Percentiles rank a stretch among this genome's conserved stretches.
phyloP scores from a whole-genome alignment of 2,797 vertebrate species.

The Falco novaeseelandiae region DNA sequence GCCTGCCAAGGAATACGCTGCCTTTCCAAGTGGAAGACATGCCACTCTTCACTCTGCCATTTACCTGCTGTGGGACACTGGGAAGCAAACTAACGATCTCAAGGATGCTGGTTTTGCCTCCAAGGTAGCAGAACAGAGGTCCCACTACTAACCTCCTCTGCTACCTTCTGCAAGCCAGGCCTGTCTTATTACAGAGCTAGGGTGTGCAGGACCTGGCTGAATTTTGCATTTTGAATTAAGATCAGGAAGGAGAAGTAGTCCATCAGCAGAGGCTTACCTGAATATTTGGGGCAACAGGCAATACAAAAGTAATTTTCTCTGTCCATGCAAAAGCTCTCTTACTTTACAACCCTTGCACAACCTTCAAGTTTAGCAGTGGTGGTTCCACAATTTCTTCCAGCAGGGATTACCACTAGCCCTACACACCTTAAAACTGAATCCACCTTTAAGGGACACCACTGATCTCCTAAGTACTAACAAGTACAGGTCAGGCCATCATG shows the following conservation, averaged over 20 bases:
- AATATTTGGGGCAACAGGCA: not conserved
- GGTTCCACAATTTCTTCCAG: not conserved
- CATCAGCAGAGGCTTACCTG: not conserved
- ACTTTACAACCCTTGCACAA: not conserved
- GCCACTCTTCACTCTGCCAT: not conserved
- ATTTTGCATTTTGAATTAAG: not conserved
- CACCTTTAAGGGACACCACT: not conserved
- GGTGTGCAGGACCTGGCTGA: not conserved
- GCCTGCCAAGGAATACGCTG: not conserved
- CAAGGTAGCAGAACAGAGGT: not conserved
- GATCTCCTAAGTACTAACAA: not conserved
- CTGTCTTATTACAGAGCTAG: not conserved
- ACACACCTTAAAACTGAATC: not conserved
- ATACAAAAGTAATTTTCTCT: not conserved
- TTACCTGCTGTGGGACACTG: fast-evolving
- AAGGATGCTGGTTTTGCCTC: fast-evolving
- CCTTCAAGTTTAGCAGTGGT: not conserved
- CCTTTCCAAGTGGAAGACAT: not conserved
- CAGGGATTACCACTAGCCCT: not conserved
- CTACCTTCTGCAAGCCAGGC: not conserved
- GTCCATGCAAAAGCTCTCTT: not conserved
- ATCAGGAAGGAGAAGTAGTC: not conserved
- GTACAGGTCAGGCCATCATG: not conserved
- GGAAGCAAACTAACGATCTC: not conserved
- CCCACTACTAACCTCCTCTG: not conserved